Evolutionary conservation across 2,797 vertebrate genomes (phyloP), one percentile per base, ranked within the genome.

Genomic region (Acomys russatus): DNA sequence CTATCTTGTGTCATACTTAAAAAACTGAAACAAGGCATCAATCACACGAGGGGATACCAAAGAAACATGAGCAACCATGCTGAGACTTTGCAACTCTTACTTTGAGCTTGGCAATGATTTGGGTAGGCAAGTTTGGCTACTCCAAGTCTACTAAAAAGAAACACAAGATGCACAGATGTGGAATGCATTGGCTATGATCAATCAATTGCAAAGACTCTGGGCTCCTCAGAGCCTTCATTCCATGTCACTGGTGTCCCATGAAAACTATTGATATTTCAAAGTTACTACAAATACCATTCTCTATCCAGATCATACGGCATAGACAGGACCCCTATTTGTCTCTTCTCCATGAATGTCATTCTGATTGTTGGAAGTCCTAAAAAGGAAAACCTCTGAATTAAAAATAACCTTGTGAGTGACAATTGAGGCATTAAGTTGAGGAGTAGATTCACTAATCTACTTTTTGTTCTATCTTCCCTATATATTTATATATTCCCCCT

Each of bases 181-280:
- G 66, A 4, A n/a, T 22, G 49, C n/a, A 10, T 63, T 54, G 7
- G 10, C 25, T 77, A 79, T 64, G 73, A 18, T 66, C 2, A 44
- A 59, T 54, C 9, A 0, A 35, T 3, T 8, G 15, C 28, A 90
- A 80, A 30, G 74, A 20, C 38, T n/a, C 12, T n/a, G 25, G n/a
- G 76, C 15, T 25, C 49, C 63, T 59, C 3, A 11, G 10, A 7
- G n/a, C 35, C 59, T 11, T 82, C 15, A 17, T 6, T 25, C 30
- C 0, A 7, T 10, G 14, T 3, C 0, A 8, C 33, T 18, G 9
- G 10, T 11, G 28, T 56, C 44, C 28, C 4, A 6, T 14, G 2
- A 18, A 33, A 66, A 61, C 35, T 0, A 2, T 4, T 10, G 61
- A 22, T 33, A 17, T 4, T 7, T 49, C 59, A 20, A 38, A 68